phyloP scores from a whole-genome alignment of 2,113 vertebrate species.

The Dromas ardeola region DNA sequence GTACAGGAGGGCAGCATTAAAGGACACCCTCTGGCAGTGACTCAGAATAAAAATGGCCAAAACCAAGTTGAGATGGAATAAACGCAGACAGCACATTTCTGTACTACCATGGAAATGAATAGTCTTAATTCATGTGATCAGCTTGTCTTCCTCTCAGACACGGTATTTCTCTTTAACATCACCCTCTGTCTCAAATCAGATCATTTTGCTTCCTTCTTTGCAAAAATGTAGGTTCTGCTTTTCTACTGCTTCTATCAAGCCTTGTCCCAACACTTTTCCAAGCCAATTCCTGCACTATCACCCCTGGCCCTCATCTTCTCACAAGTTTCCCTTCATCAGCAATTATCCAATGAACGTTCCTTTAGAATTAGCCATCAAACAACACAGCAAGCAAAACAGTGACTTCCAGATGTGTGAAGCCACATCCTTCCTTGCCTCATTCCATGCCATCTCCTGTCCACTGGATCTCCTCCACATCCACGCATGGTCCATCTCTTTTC shows the following conservation, averaged over 20 bases:
- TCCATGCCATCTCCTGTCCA: neutral
- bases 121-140: neutral
- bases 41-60: conserved; percentile 19
- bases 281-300: neutral
- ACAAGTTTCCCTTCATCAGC: neutral
- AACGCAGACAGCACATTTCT: neutral
- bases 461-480: neutral
- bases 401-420: neutral
- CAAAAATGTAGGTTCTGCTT: neutral
- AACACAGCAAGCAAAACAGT: neutral
- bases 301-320: neutral
- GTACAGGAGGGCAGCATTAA: neutral
- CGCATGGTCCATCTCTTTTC: neutral
- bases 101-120: neutral
- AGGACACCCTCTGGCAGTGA: neutral
- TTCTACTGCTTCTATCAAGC: neutral
- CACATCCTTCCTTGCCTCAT: neutral
- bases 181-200: neutral
- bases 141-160: neutral
- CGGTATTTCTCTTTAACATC: neutral
- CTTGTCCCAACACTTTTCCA: neutral
- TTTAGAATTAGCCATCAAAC: neutral
- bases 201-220: neutral
- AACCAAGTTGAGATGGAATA: neutral
- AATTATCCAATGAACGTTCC: neutral